Evolutionary conservation across 1,140 invertebrate genomes (phyloP).

Genomic region (Neuroterus valhalla): DNA sequence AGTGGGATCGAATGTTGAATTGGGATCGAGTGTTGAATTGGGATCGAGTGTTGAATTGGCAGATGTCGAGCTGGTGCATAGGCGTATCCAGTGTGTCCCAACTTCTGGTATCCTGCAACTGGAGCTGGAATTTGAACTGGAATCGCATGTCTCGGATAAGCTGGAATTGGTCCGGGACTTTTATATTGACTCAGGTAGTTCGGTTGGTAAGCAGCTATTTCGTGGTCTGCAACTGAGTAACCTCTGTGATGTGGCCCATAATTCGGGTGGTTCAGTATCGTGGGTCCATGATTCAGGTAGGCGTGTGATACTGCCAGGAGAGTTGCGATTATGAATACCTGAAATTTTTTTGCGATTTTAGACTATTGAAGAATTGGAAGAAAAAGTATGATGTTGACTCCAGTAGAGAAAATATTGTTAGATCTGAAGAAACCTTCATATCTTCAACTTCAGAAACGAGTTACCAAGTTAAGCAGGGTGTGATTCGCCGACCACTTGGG

Average conservation of each 20-base stretch:
- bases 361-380: no score
- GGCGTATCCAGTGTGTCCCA: slow-evolving; percentile 4
- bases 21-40: background rate
- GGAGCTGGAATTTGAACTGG: background rate
- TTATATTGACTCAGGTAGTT: background rate
- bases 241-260: background rate
- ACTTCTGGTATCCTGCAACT: background rate
- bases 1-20: background rate
- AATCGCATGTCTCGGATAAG: background rate
- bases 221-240: background rate
- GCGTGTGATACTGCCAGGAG: slow-evolving; percentile 39
- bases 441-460: no score
- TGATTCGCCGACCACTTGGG: no score
- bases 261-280: slow-evolving; percentile 3
- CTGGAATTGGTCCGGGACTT: background rate
- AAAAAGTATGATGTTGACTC: no score
- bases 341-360: background rate
- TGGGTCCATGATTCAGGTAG: slow-evolving; percentile 43
- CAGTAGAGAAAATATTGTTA: no score
- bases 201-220: background rate
- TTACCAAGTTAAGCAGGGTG: no score
- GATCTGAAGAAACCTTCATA: no score
- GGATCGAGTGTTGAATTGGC: background rate
- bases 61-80: slow-evolving; percentile 11
- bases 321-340: slow-evolving; percentile 43